These are phyloP conservation scores for Acanthochromis polyacanthus DNA, from an alignment of 2,113 vertebrate genomes.

Conservation along the genomic window DNA sequence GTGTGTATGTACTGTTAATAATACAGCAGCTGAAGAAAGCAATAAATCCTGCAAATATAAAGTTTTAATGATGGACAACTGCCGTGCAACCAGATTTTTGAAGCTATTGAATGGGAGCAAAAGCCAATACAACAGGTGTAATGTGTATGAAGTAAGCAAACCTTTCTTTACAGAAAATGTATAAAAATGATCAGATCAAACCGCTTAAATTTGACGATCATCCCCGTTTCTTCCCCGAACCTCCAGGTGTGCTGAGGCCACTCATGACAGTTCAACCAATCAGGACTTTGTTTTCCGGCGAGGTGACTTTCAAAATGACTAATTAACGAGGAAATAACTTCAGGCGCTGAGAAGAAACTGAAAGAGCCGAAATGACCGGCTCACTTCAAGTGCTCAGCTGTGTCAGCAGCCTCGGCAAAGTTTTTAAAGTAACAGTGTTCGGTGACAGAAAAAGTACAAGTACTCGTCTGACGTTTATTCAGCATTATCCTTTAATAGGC, in stretches of 20 bases:
- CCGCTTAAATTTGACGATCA: no score
- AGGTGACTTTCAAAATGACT: constrained; percentile 38
- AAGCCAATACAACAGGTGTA: no score
- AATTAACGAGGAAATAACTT: constrained; percentile 19
- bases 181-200: no score
- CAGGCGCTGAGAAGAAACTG: constrained; percentile 10
- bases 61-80: no score
- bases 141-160: no score
- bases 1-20: no score
- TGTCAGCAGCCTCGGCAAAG: constrained; percentile 33
- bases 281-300: constrained; percentile 1
- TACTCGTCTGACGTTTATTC: neutral
- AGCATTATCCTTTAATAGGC: neutral
- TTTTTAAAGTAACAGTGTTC: neutral
- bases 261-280: neutral
- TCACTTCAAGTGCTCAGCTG: constrained; percentile 15
- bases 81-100: no score
- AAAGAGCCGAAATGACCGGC: neutral
- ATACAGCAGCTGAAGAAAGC: no score
- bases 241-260: constrained; percentile 15
- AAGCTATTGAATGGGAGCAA: no score
- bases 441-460: neutral
- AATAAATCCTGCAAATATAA: neutral
- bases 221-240: neutral
- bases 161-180: no score